Conservation (phyloP, 2,888 invertebrate species). For the Linnaemya tessellans region DNA sequence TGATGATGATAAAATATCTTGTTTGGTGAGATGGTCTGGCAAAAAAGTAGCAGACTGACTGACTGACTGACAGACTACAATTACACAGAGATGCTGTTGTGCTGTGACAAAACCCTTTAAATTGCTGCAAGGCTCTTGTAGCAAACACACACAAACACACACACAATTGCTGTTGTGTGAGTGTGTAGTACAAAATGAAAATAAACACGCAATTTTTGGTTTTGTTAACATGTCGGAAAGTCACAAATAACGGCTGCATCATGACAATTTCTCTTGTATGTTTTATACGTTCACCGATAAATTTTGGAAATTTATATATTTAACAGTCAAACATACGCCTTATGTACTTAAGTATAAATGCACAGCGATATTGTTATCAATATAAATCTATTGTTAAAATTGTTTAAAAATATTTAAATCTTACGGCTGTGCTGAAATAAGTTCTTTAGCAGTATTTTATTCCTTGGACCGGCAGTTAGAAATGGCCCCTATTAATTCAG, state of each 20-base stretch:
- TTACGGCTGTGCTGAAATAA: too few species aligned
- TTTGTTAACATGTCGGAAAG: slow-evolving; percentile 65
- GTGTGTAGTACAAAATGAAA: background rate
- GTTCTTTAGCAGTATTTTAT: too few species aligned
- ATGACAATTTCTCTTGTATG: slow-evolving; percentile 54
- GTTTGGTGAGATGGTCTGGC: background rate
- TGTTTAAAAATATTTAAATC: too few species aligned
- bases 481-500: too few species aligned
- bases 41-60: background rate
- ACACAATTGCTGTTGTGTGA: too few species aligned
- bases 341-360: too few species aligned
- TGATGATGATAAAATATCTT: slow-evolving; percentile 24
- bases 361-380: too few species aligned
- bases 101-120: background rate
- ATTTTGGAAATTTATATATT: background rate
- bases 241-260: slow-evolving; percentile 61
- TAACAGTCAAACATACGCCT: too few species aligned
- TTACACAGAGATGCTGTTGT: slow-evolving; percentile 20
- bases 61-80: slow-evolving; percentile 14
- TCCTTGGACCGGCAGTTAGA: too few species aligned
- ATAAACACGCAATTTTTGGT: slow-evolving; percentile 33
- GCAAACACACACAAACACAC: background rate
- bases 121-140: background rate
- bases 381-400: too few species aligned
- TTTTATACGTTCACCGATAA: slow-evolving; percentile 6